Evolutionary conservation across 2,113 vertebrate genomes (phyloP), one percentile per base, ranked within the genome.

Genomic region (Rutilus rutilus): DNA sequence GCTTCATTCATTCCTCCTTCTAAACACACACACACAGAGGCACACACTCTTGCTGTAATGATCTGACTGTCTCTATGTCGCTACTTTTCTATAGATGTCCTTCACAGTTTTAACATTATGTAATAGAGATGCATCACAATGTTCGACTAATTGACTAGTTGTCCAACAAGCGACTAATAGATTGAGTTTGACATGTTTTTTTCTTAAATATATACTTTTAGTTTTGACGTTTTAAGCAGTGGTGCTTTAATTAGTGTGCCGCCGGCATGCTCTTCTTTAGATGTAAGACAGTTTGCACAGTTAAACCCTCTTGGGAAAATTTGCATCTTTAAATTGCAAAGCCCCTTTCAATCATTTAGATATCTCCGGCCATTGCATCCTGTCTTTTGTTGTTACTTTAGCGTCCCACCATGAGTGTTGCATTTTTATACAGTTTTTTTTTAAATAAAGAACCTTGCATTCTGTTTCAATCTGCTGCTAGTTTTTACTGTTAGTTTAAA

Each of bases 1-100:
- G 33, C 50, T 78, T 75, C 47, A 65, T 57, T 62, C 21, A 73
- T 78, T 45, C 62, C 39, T 77, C 60, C 21, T 9, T 78, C 36
- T 73, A 59, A 62, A 57, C 47, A 83, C 64, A 50, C 50, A 84
- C 83, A 65, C 45, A 33, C 21, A 23, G 3, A 71, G 9, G 9
- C 67, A 42, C 67, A 73, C 69, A n/a, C 69, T n/a, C 30, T 52
- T 52, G 33, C 52, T 42, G 59, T 71, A 77, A 71, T 86, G 82
- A 79, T 77, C 67, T 21, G 78, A 64, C n/a, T 36, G 36, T 79
- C 6, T 75, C 73, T 15, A 25, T 62, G 11, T 47, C 36, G 62
- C 1, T 27, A 3, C n/a, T 64, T 4, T n/a, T 11, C 54, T 78
- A 25, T 60, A 19, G 54, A 25, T 64, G 7, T 80, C 14, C 59